Percentiles rank a stretch among this genome's conserved stretches.
phyloP scores from a whole-genome alignment of 1,140 invertebrate species.

The Dinoponera quadriceps region DNA sequence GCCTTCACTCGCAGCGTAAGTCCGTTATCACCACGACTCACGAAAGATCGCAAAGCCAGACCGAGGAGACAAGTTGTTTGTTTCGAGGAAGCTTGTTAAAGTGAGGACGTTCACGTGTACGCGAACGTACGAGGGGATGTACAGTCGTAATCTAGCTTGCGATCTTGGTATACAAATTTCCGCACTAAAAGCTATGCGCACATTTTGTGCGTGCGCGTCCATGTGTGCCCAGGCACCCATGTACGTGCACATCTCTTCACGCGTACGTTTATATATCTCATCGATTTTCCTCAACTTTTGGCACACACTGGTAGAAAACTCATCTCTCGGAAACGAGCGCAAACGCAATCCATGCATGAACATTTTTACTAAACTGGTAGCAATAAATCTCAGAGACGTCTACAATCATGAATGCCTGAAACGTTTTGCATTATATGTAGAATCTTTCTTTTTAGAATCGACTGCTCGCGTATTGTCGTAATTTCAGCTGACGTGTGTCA shows the following conservation, averaged over 20 bases:
- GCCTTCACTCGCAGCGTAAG: constrained; percentile 81
- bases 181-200: constrained; percentile 42
- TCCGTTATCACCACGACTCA: constrained; percentile 55
- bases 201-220: constrained; percentile 18
- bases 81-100: too few species aligned
- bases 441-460: constrained; percentile 64
- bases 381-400: constrained; percentile 48
- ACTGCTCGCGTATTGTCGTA: constrained; percentile 57
- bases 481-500: neutral
- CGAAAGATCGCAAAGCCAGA: constrained; percentile 59
- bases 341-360: constrained; percentile 61
- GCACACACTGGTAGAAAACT: constrained; percentile 41
- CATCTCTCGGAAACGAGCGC: constrained; percentile 36
- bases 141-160: constrained; percentile 59
- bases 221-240: constrained; percentile 29
- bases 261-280: constrained; percentile 30
- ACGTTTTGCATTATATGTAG: constrained; percentile 54
- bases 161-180: constrained; percentile 53
- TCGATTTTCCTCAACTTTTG: constrained; percentile 25
- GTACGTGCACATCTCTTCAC: constrained; percentile 10
- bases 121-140: neutral
- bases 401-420: constrained; percentile 61
- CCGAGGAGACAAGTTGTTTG: neutral
- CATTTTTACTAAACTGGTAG: constrained; percentile 27
- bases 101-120: too few species aligned